These are phyloP conservation scores for Nymphalis io DNA, from an alignment of 1,140 invertebrate genomes.

Conservation along the genomic window DNA sequence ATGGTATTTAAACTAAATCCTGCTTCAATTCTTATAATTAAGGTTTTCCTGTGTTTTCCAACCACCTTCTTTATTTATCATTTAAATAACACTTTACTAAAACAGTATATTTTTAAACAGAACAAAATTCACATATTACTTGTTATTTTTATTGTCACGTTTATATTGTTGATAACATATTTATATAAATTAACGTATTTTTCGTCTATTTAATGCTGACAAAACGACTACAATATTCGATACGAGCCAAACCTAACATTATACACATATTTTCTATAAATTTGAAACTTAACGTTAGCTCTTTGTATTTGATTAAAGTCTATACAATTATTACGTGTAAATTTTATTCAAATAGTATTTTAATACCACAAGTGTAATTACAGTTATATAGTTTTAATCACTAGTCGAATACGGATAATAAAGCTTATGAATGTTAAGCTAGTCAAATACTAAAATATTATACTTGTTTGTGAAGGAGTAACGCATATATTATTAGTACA, in stretches of 20 bases:
- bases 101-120: too few relatives aligned
- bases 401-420: slow-evolving; percentile 23
- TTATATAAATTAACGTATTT: too few relatives aligned
- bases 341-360: slow-evolving; percentile 7
- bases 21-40: too few relatives aligned
- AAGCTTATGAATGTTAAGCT: slow-evolving; percentile 36
- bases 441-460: slow-evolving; percentile 40
- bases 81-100: too few relatives aligned
- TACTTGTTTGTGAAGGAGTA: slow-evolving; percentile 41
- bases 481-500: slow-evolving; percentile 42
- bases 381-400: slow-evolving; percentile 28
- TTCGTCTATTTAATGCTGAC: neutral
- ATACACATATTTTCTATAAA: neutral
- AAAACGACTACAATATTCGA: neutral
- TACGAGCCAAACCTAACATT: neutral
- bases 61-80: too few relatives aligned
- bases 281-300: neutral
- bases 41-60: too few relatives aligned
- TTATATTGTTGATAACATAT: too few relatives aligned
- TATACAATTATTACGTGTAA: neutral
- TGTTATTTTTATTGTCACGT: too few relatives aligned
- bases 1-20: too few relatives aligned
- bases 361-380: slow-evolving; percentile 13
- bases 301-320: neutral
- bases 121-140: too few relatives aligned